Base-by-base conservation (phyloP, 2,888 invertebrate species). In the Mythimna ferrago region DNA sequence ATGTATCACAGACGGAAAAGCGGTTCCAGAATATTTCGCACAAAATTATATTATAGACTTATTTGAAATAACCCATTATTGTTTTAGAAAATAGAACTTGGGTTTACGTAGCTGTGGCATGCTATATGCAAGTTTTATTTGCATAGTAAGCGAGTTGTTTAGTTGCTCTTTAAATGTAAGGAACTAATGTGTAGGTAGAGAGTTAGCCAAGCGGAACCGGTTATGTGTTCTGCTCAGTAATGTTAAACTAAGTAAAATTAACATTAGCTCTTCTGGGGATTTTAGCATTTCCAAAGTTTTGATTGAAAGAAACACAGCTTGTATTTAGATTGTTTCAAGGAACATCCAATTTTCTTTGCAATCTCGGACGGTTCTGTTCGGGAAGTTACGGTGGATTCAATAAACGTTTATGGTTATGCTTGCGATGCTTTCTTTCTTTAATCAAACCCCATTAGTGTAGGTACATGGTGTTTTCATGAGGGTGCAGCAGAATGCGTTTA, bases 401-500 rank as follows among this genome's bases (percentile, higher is more conserved):
- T 77, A 81, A 84, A 84, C 69, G 62, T 71, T 76, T 68, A 67
- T 66, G 66, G 75, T 75, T 75, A 71, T 64, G 48, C 62, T 66
- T 41, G 35, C 62, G 67, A 71, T 69, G 51, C 38, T 81, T 54
- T 66, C 73, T 82, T 85, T 82, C 68, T 76, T 72, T 69, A 83
- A 73, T 83, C 53, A 68, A 73, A 80, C 57, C 32, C 57, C 66
- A 65, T 70, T 63, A 67, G 66, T 75, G 64, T 80, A 74, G 80
- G 44, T 60, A 72, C 86, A 88, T 87, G 85, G 87, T 86, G 74
- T 91, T 93, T 92, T 90, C 90, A 93, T 90, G 91, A 91, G 94
- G 95, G 94, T 95, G 96, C 94, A 95, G 89, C 90, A 94, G 94
- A 94, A 95, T 95, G 96, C 96, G 93, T 95, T 96, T 96, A 96